Base-by-base conservation (phyloP, 2,888 invertebrate genomes). In the Xestia rhomboidea region DNA sequence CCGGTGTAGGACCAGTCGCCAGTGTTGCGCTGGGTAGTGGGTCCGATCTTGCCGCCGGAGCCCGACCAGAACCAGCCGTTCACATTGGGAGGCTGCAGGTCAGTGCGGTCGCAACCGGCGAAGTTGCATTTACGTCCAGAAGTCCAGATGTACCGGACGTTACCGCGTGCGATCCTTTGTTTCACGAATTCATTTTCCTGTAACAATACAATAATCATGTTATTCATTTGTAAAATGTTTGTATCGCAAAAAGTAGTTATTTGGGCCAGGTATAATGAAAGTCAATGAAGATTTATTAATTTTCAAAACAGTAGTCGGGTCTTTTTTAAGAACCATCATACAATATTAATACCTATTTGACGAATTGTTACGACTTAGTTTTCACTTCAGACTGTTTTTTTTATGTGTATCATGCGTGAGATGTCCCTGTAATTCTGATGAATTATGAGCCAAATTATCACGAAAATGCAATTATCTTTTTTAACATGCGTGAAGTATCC, bases 41-140 rank as follows among this genome's bases (percentile, higher is more conserved):
- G 98, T 67, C 99, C 99, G 92, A 99, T 98, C 97, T 99, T 99
- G 82, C 98, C 99, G 49, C 99, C 99, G 15, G 99, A 99, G 85
- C 99, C 99, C 11, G 98, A 98, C 99, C 99, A 99, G 97, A 99
- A 99, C 99, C 99, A 99, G 76, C 98, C 98, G 94, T 98, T 98
- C 88, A 98, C 97, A 92, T 98, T 98, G 81, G 98, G 97, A n/a
- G 98, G 98, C 95, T 98, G 98, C 90, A 98, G 96, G 94, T 98
- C 98, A 68, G 98, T 95, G 75, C 98, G 97, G 95, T 98, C 98
- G 94, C 98, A 99, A 62, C 99, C 99, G 81, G 98, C 98, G 93
- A 99, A 99, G 95, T 99, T 99, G 92, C 99, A 99, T 94, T 99
- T 99, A 84, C 99, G 98, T 2, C 99, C 99, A 18, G 98, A 98